Base-by-base conservation (phyloP, 1,140 invertebrate species). In the Hyposmocoma kahamanoa region DNA sequence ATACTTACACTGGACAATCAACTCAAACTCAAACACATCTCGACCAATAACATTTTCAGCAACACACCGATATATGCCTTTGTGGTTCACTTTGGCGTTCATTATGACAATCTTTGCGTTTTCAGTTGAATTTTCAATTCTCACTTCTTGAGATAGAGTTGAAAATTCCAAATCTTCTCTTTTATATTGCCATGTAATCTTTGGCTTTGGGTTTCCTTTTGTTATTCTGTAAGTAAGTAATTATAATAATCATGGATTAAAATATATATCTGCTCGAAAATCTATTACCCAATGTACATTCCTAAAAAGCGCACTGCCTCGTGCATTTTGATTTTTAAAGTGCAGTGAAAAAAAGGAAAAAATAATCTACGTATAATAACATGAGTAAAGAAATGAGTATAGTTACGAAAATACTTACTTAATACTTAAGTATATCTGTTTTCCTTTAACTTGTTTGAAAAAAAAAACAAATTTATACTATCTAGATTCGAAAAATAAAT, bases 1-100 rank as follows among this genome's bases (percentile, higher is more conserved):
- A 28, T 48, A 77, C 80, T 73, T 62, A 87, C 84, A 72, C 28
- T 74, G 71, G 0, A 87, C 72, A 28, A 63, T 53, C 8, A 87
- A 39, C n/a, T 32, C n/a, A 1, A 72, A 50, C 17, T 72, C 59
- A 43, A 76, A 61, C 10, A 15, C 26, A 54, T 87, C 84, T 28
- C 20, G 58, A 10, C 79, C 82, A 0, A 81, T 30, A 11, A 67
- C 46, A 60, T 86, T 87, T 10, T 58, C 45, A 0, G 73, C 84
- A 4, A 59, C 36, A 59, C 84, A 87, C 17, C 73, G 59, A 45
- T 86, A 87, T 2, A 55, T 36, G 0, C 82, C 83, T 11, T 50
- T 53, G 17, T 75, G 52, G 2, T 67, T 8, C 59, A 20, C 15
- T 15, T n/a, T n/a, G n/a, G n/a, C n/a, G n/a, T n/a, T n/a, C n/a